Conservation (phyloP, 2,797 vertebrate genomes). For the Poeciliopsis infans region DNA sequence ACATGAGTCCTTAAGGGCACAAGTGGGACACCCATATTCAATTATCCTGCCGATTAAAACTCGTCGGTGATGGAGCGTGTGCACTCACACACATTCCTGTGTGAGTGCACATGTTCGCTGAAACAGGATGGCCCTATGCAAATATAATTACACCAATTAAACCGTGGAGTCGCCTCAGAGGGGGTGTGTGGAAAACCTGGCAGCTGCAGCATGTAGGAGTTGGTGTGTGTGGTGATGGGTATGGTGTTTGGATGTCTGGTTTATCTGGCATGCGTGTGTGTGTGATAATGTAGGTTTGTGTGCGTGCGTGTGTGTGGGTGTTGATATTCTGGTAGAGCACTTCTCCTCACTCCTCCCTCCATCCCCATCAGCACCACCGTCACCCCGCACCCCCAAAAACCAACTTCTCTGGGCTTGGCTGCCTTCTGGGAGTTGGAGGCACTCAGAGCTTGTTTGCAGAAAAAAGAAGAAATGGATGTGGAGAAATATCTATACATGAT, state of each 20-base stretch:
- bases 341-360: constrained; percentile 62
- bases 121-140: constrained; percentile 64
- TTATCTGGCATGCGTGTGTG: constrained; percentile 6
- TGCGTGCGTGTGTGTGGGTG: constrained; percentile 39
- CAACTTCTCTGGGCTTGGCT: constrained; percentile 39
- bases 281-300: constrained; percentile 20
- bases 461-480: constrained; percentile 39
- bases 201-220: constrained; percentile 39
- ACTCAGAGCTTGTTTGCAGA: constrained; percentile 46
- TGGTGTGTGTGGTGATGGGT: constrained; percentile 27
- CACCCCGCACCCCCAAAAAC: constrained; percentile 41
- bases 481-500: not conserved
- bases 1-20: constrained; percentile 60
- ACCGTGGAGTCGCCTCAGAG: constrained; percentile 42
- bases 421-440: constrained; percentile 55
- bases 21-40: constrained; percentile 55
- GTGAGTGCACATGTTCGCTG: constrained; percentile 32
- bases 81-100: too few relatives aligned
- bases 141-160: constrained; percentile 79
- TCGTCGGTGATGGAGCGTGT: constrained; percentile 25
- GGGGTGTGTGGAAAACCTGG: constrained; percentile 54
- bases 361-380: constrained; percentile 45
- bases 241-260: constrained; percentile 16
- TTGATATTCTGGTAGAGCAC: constrained; percentile 56
- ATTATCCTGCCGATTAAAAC: constrained; percentile 70